Evolutionary conservation across 2,797 vertebrate species (phyloP).

Genomic region (Sebastes steindachneri): DNA sequence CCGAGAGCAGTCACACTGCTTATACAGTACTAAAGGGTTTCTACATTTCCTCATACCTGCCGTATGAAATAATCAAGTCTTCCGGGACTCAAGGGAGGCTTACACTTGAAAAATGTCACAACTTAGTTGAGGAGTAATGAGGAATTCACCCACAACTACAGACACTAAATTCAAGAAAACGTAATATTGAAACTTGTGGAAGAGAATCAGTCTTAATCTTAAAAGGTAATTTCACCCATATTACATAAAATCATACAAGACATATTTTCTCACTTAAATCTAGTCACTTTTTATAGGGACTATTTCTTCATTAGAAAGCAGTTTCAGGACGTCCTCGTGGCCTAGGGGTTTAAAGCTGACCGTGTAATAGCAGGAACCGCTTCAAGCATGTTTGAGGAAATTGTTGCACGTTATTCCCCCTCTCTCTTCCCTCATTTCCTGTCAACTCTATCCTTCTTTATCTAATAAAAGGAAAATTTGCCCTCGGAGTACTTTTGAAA

Average conservation of each 20-base stretch:
- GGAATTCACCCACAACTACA: neutral
- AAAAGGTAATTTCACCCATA: neutral
- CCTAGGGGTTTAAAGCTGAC: neutral
- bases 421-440: neutral
- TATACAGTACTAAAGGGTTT: neutral
- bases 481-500: neutral
- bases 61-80: neutral
- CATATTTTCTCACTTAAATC: neutral
- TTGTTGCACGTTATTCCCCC: neutral
- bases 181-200: neutral
- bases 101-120: neutral
- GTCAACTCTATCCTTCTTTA: conserved; percentile 6
- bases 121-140: neutral
- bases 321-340: neutral
- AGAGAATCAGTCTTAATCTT: conserved; percentile 2
- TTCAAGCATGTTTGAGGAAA: neutral
- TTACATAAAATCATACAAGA: neutral
- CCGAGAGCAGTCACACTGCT: neutral
- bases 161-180: neutral
- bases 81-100: neutral
- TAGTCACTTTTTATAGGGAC: neutral
- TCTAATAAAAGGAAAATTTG: neutral
- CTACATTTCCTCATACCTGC: neutral
- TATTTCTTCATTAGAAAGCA: conserved; percentile 2
- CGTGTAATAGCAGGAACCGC: neutral